phyloP scores from a whole-genome alignment of 1,140 invertebrate species.

The Drosophila sturtevanti region DNA sequence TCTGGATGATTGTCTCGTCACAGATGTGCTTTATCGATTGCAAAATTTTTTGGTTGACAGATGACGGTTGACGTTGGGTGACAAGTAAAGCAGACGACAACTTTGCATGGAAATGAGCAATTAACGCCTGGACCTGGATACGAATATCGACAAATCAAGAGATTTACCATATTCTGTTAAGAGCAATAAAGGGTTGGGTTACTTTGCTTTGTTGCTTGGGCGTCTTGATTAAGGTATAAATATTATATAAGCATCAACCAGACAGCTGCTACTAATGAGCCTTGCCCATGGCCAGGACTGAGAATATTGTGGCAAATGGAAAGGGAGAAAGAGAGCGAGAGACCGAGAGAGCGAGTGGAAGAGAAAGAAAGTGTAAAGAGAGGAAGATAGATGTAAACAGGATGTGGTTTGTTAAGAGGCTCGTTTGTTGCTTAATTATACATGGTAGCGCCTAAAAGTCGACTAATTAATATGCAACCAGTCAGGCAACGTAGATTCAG shows the following conservation, averaged over 20 bases:
- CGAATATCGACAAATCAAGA: constrained; percentile 50
- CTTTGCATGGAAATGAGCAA: constrained; percentile 71
- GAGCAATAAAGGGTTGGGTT: constrained; percentile 22
- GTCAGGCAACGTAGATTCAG: constrained; percentile 36
- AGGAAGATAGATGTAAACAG: constrained; percentile 50
- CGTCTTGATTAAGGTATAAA: constrained; percentile 79
- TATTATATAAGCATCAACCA: constrained; percentile 68
- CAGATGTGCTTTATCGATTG: constrained; percentile 75
- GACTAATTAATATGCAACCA: constrained; percentile 77
- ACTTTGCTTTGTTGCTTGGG: constrained; percentile 11
- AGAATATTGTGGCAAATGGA: neutral
- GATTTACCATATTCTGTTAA: constrained; percentile 59
- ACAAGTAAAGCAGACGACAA: constrained; percentile 42
- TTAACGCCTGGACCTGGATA: constrained; percentile 66
- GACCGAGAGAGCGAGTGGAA: neutral
- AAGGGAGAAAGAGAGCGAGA: constrained; percentile 6
- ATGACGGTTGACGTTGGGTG: constrained; percentile 29
- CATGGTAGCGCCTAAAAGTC: constrained; percentile 77
- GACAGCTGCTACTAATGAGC: constrained; percentile 51
- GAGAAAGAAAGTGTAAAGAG: neutral
- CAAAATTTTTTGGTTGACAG: constrained; percentile 30
- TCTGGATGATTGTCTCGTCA: constrained; percentile 41
- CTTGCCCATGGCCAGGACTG: constrained; percentile 38
- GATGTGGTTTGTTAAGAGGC: constrained; percentile 63
- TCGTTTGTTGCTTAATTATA: constrained; percentile 71